Evolutionary conservation across 2,113 vertebrate genomes (phyloP).

Genomic region (Pagrus major): DNA sequence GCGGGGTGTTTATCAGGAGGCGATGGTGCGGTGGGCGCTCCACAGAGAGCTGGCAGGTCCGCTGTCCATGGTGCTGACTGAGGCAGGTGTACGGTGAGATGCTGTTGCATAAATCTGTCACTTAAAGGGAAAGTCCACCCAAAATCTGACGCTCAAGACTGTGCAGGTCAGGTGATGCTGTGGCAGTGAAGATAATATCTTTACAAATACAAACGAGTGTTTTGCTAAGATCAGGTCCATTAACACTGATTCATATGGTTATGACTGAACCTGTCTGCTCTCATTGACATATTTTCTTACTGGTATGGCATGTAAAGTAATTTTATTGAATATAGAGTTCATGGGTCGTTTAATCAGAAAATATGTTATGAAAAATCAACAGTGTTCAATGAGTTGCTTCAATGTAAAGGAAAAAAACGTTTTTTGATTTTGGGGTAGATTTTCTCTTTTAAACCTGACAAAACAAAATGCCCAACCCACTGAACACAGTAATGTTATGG

Average conservation of each 20-base stretch:
- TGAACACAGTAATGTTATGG: too few species aligned
- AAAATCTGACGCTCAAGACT: neutral
- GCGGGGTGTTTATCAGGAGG: neutral
- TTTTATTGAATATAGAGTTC: neutral
- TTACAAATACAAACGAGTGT: neutral
- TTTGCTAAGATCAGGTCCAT: neutral
- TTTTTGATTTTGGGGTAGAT: neutral
- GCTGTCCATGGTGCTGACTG: slow-evolving; percentile 59
- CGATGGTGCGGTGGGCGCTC: neutral
- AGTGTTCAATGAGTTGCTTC: neutral
- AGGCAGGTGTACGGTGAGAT: slow-evolving; percentile 54
- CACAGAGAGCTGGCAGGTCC: neutral
- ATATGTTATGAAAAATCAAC: neutral
- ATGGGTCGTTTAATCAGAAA: too few species aligned
- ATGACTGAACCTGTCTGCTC: neutral
- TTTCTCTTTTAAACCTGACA: neutral
- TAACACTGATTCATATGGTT: neutral
- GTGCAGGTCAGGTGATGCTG: neutral
- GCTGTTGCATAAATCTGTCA: slow-evolving; percentile 42
- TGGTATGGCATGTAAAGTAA: neutral
- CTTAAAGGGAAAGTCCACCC: slow-evolving; percentile 63
- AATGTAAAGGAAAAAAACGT: neutral
- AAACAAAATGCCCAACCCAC: slow-evolving; percentile 5
- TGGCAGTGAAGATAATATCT: neutral
- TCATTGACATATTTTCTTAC: neutral